Evolutionary conservation across 2,888 invertebrate genomes (phyloP), one percentile per base, ranked within the genome.

Genomic region (Lochmaea capreae): DNA sequence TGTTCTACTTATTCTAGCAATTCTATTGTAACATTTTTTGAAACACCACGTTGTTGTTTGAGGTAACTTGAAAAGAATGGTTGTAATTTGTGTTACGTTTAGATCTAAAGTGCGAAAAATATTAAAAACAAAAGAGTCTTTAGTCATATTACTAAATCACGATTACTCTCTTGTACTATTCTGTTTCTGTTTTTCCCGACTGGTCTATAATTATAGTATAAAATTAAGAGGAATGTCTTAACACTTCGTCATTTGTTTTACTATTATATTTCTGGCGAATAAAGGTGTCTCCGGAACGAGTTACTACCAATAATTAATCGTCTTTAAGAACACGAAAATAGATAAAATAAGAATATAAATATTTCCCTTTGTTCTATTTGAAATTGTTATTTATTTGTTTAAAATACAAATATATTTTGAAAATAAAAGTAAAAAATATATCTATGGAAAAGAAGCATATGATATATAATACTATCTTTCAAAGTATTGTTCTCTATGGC

Each of bases 221-320:
- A 39, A 59, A 59, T 59, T 59, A 57, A 59, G 72, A 77, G 74
- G 76, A 71, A 77, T 78, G 76, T 14, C 33, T 22, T 22, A 39
- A 39, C 33, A 39, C 79, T 76, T 78, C 72, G 77, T 77, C 79
- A 79, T 80, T 80, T 80, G 79, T 80, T 80, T 78, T 78, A 77
- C 76, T 71, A 80, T 77, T 77, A 78, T 80, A 80, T 79, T 80
- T 77, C 79, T 80, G 78, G 79, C 78, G 72, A 73, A 77, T 79
- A 78, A 80, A 80, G 80, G 76, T 79, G 77, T 74, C 79, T 73
- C 79, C 72, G 76, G 77, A 77, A 79, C 79, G 76, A 78, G 79
- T 80, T 79, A 81, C 67, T 67, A 76, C 76, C 77, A 67, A 79
- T 77, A 78, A 79, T 78, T 73, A 74, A 74, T 72, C 68, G 67